phyloP scores from a whole-genome alignment of 1,140 invertebrate genomes.

The Pemphigus obesinymphae region DNA sequence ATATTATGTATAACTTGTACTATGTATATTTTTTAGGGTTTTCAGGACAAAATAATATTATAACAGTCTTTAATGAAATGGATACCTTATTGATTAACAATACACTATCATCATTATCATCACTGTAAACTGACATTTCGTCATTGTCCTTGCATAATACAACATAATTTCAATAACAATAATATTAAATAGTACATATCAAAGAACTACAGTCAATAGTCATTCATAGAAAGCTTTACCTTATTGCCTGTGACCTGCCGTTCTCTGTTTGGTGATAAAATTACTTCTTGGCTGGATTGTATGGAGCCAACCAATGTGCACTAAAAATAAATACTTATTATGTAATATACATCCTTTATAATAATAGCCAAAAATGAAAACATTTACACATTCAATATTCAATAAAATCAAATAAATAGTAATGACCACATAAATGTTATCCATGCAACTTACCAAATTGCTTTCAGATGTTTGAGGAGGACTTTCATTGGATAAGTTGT shows the following conservation, averaged over 20 bases:
- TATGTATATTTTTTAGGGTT: neutral
- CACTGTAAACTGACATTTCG: conserved; percentile 32
- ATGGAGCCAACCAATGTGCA: conserved; percentile 86
- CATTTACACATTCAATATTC: neutral
- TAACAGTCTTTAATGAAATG: conserved; percentile 9
- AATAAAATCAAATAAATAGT: neutral
- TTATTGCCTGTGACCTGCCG: conserved; percentile 58
- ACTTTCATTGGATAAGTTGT: conserved; percentile 13
- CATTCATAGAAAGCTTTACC: neutral
- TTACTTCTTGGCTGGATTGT: conserved; percentile 81
- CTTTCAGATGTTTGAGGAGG: conserved; percentile 33
- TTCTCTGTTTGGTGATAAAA: conserved; percentile 83
- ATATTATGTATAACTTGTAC: neutral
- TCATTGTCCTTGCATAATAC: conserved; percentile 29
- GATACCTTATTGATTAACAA: conserved; percentile 37
- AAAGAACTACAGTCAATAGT: neutral
- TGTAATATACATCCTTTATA: neutral
- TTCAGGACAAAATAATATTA: neutral
- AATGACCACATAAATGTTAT: conserved; percentile 10
- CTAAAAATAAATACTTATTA: conserved; percentile 49
- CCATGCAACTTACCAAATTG: conserved; percentile 28
- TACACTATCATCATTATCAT: conserved; percentile 35
- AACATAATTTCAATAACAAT: neutral
- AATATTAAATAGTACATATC: neutral
- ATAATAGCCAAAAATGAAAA: neutral